Conservation (phyloP, 2,797 vertebrate genomes). For the Diplodus sargus region DNA sequence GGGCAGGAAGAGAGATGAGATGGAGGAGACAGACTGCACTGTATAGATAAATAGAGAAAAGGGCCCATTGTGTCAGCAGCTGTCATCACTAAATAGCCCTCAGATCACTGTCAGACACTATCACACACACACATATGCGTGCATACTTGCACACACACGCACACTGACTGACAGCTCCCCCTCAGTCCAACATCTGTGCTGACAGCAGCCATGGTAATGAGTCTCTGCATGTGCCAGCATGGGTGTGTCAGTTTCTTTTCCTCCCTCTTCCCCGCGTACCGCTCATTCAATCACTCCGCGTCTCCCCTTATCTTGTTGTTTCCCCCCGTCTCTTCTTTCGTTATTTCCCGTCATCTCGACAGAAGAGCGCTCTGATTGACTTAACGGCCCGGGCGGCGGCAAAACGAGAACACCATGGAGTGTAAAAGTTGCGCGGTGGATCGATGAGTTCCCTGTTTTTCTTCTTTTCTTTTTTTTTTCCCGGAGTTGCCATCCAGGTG, state of each 20-base stretch:
- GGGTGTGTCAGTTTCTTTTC: constrained; percentile 71
- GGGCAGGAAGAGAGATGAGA: constrained; percentile 66
- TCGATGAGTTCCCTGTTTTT: not conserved
- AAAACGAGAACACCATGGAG: constrained; percentile 37
- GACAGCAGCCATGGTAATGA: constrained; percentile 85
- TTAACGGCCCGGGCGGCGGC: constrained; percentile 14
- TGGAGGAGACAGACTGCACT: constrained; percentile 74
- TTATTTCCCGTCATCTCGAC: constrained; percentile 57
- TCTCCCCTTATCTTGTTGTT: constrained; percentile 58
- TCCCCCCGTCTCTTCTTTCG: constrained; percentile 1
- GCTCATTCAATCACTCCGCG: constrained; percentile 71
- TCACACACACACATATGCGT: constrained; percentile 32
- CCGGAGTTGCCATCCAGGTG: constrained; percentile 65
- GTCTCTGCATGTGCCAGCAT: constrained; percentile 80
- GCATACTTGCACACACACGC: constrained; percentile 52
- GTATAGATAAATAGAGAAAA: constrained; percentile 80
- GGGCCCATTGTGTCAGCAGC: constrained; percentile 83
- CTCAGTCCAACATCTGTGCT: constrained; percentile 85
- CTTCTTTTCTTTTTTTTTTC: constrained; percentile 3
- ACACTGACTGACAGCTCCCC: constrained; percentile 82
- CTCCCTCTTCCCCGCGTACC: constrained; percentile 55
- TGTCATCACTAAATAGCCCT: constrained; percentile 83
- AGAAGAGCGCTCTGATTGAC: constrained; percentile 52
- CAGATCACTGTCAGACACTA: constrained; percentile 75
- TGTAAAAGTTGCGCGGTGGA: constrained; percentile 25